Evolutionary conservation across 2,797 vertebrate genomes (phyloP).

Genomic region (Pachyuromys duprasi): DNA sequence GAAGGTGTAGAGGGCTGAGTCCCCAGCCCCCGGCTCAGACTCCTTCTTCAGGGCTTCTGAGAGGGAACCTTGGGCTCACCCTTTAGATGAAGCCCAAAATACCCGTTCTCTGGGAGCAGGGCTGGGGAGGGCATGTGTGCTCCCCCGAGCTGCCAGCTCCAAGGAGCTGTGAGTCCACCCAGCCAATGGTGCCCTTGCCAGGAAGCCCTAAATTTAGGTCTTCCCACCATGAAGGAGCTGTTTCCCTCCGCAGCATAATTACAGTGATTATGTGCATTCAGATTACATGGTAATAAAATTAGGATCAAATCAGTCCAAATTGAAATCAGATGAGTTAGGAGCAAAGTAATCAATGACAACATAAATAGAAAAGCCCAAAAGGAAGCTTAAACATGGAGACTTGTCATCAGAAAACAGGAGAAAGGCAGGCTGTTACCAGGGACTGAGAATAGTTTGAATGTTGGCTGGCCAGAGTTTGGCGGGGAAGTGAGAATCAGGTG

Average conservation of each 20-base stretch:
- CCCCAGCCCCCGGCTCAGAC: neutral
- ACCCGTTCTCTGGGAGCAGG: neutral
- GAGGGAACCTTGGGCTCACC: neutral
- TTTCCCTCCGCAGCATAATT: slow-evolving; percentile 89
- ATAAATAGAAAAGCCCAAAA: slow-evolving; percentile 87
- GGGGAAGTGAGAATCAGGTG: neutral
- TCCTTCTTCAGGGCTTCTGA: neutral
- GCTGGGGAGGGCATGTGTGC: slow-evolving; percentile 46
- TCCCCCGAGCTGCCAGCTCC: slow-evolving; percentile 44
- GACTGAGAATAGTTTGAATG: neutral
- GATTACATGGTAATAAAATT: slow-evolving; percentile 91
- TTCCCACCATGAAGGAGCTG: slow-evolving; percentile 80
- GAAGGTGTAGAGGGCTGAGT: neutral
- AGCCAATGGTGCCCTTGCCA: slow-evolving; percentile 67
- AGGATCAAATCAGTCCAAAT: slow-evolving; percentile 91
- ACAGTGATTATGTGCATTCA: slow-evolving; percentile 91
- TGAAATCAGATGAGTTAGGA: slow-evolving; percentile 89
- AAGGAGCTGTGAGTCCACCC: slow-evolving; percentile 65
- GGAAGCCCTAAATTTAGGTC: slow-evolving; percentile 84
- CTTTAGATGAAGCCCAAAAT: slow-evolving; percentile 39
- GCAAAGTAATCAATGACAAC: slow-evolving; percentile 89
- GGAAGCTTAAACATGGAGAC: slow-evolving; percentile 64
- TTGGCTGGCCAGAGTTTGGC: neutral
- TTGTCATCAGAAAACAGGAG: neutral
- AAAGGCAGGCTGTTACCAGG: neutral